Conservation (phyloP, 2,113 vertebrate genomes). For the Psettodes erumei region DNA sequence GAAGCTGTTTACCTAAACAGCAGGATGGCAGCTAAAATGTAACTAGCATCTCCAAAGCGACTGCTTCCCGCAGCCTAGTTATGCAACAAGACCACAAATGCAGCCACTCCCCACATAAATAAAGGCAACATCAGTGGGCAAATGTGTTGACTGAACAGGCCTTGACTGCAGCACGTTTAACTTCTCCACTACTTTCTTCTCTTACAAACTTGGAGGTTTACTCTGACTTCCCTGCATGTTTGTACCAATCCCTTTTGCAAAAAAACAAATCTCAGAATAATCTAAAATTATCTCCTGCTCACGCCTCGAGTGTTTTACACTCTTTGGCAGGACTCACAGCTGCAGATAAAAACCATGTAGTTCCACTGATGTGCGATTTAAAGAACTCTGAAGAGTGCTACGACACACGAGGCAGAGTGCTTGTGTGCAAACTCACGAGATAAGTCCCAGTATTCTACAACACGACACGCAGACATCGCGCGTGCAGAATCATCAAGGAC, state of each 20-base stretch:
- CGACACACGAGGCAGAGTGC: too few species aligned
- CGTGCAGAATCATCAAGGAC: slow-evolving; percentile 10
- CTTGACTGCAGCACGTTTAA: not conserved
- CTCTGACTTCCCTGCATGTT: not conserved
- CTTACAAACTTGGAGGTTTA: not conserved
- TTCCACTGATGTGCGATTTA: not conserved
- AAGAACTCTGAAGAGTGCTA: not conserved
- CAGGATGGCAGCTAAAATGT: not conserved
- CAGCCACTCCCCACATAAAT: slow-evolving; percentile 3
- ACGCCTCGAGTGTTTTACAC: slow-evolving; percentile 2
- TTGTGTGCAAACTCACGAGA: not conserved
- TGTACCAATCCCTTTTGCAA: not conserved
- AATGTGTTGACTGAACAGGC: slow-evolving; percentile 8
- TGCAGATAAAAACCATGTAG: slow-evolving; percentile 7
- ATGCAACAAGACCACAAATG: not conserved
- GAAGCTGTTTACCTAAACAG: not conserved
- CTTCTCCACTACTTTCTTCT: not conserved
- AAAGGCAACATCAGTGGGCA: not conserved
- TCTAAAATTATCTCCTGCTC: not conserved
- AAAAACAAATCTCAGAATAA: not conserved
- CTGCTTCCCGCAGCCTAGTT: not conserved
- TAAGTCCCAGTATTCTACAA: not conserved
- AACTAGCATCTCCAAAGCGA: not conserved
- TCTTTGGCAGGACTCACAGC: slow-evolving; percentile 1
- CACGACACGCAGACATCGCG: not conserved